Percentiles rank a stretch among this genome's conserved stretches.
These are phyloP conservation scores for Shargacucullia verbasci DNA, from an alignment of 2,888 invertebrate genomes.

Conservation along the genomic window DNA sequence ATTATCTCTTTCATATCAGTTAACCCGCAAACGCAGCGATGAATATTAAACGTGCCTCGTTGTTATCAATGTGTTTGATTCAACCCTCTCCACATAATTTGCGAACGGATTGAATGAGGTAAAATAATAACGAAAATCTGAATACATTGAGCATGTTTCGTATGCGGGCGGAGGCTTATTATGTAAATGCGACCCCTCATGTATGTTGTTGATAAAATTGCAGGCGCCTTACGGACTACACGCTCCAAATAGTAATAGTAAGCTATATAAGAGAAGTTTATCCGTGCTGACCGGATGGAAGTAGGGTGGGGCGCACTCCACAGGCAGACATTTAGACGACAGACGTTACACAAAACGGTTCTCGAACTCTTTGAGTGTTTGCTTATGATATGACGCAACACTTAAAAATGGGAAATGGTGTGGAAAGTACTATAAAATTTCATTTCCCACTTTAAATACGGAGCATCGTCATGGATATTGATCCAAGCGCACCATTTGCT, in stretches of 20 bases:
- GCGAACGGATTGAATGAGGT: conserved; percentile 72
- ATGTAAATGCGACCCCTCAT: conserved; percentile 81
- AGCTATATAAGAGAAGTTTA: conserved; percentile 49
- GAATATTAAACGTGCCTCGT: conserved; percentile 70
- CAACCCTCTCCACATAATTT: conserved; percentile 69
- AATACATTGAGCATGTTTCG: conserved; percentile 70
- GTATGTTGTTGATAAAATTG: conserved; percentile 81
- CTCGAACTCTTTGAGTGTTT: conserved; percentile 24
- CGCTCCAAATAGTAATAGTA: conserved; percentile 40
- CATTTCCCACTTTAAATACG: conserved; percentile 11
- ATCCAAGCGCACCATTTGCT: conserved; percentile 26
- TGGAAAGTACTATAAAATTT: conserved; percentile 12
- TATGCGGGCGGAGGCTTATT: conserved; percentile 75
- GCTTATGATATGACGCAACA: conserved; percentile 15
- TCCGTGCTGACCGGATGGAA: conserved; percentile 48
- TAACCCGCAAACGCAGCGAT: conserved; percentile 63
- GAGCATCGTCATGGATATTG: conserved; percentile 13
- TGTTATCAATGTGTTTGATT: conserved; percentile 74
- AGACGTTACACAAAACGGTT: conserved; percentile 38
- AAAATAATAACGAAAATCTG: conserved; percentile 83
- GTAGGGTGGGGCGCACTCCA: conserved; percentile 9
- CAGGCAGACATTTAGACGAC: conserved; percentile 41
- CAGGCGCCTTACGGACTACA: conserved; percentile 60
- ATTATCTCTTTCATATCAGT: conserved; percentile 56
- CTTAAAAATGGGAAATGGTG: conserved; percentile 10